Evolutionary conservation across 2,797 vertebrate species (phyloP).

Genomic region (Centroberyx gerrardi): DNA sequence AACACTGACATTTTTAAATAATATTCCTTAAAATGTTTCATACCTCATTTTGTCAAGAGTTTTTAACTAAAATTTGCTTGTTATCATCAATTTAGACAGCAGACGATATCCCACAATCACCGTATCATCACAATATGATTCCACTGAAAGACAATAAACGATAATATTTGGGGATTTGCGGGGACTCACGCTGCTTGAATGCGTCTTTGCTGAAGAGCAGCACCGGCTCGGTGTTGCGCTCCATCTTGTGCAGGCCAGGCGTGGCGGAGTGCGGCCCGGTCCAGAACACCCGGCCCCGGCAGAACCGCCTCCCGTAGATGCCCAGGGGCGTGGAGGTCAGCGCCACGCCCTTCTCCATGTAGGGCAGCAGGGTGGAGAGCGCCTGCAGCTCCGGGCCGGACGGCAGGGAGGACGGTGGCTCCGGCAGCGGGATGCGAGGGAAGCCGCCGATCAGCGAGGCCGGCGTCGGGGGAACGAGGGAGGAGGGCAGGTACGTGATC

Average conservation of each 20-base stretch:
- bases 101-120: too few relatives aligned
- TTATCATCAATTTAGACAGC: too few relatives aligned
- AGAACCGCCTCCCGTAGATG: constrained; percentile 87
- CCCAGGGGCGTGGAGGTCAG: constrained; percentile 85
- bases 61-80: too few relatives aligned
- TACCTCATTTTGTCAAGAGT: too few relatives aligned
- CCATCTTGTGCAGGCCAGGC: constrained; percentile 80
- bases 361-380: constrained; percentile 83
- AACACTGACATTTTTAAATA: too few relatives aligned
- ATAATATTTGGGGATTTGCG: not conserved
- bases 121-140: too few relatives aligned
- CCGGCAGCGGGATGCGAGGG: constrained; percentile 79
- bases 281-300: constrained; percentile 89
- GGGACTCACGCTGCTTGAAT: constrained; percentile 83
- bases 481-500: constrained; percentile 78
- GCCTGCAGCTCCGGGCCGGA: constrained; percentile 67
- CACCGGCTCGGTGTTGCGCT: constrained; percentile 73
- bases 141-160: too few relatives aligned
- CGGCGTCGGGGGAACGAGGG: constrained; percentile 52
- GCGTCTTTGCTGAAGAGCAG: constrained; percentile 83
- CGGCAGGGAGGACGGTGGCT: constrained; percentile 75
- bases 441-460: constrained; percentile 55
- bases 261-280: constrained; percentile 76
- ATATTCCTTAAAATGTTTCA: too few relatives aligned
- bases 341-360: constrained; percentile 87